These are phyloP conservation scores for Oryzias curvinotus DNA, from an alignment of 2,113 vertebrate species.

Conservation along the genomic window DNA sequence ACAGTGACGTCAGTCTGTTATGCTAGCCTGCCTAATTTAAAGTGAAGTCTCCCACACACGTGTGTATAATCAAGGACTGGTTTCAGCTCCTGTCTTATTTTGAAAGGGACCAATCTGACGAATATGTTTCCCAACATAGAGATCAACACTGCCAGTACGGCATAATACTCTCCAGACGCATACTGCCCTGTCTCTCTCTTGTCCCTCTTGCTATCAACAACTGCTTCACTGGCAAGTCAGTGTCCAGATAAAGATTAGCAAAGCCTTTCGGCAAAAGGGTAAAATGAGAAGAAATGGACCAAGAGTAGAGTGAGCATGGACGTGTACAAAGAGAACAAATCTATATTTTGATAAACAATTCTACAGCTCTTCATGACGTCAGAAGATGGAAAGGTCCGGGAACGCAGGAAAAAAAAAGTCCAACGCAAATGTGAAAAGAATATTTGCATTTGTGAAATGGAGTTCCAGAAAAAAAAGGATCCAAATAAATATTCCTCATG, in stretches of 20 bases:
- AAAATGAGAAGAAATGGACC: slow-evolving; percentile 46
- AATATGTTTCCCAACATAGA: slow-evolving; percentile 31
- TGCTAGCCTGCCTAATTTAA: slow-evolving; percentile 36
- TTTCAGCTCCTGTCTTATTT: slow-evolving; percentile 36
- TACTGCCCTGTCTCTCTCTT: slow-evolving; percentile 67
- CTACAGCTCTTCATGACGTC: slow-evolving; percentile 57
- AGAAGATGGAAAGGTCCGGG: slow-evolving; percentile 42
- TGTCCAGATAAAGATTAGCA: slow-evolving; percentile 44
- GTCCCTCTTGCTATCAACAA: slow-evolving; percentile 59
- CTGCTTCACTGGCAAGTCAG: slow-evolving; percentile 48
- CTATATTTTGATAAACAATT: slow-evolving; percentile 80
- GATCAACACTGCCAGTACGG: slow-evolving; percentile 68
- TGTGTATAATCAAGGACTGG: slow-evolving; percentile 30
- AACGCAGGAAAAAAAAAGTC: slow-evolving; percentile 23
- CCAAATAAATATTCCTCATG: slow-evolving; percentile 28
- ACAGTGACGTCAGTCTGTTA: slow-evolving; percentile 8
- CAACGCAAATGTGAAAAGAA: slow-evolving; percentile 51
- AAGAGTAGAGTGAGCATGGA: slow-evolving; percentile 50
- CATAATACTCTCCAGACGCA: slow-evolving; percentile 45
- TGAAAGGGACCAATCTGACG: slow-evolving; percentile 64
- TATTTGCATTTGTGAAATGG: slow-evolving; percentile 49
- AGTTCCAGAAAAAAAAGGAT: slow-evolving; percentile 23
- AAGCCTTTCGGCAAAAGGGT: slow-evolving; percentile 28
- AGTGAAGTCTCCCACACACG: too few relatives aligned
- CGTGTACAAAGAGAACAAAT: slow-evolving; percentile 78